Percentiles rank a stretch among this genome's conserved stretches.
These are phyloP conservation scores for Pholis gunnellus DNA, from an alignment of 2,113 vertebrate genomes.

Conservation along the genomic window DNA sequence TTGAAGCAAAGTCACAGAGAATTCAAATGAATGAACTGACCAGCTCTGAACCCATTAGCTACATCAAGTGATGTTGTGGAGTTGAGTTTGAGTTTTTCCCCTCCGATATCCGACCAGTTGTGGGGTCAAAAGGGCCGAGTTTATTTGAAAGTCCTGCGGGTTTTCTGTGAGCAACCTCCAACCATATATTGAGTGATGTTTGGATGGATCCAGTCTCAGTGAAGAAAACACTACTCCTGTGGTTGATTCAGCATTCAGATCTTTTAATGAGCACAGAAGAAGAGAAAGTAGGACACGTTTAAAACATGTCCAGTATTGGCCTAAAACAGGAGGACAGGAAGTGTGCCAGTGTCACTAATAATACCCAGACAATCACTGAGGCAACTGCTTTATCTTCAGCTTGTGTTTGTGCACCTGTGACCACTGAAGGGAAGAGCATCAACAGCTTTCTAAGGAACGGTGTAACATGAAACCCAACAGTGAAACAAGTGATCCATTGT, in stretches of 20 bases:
- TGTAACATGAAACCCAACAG: not conserved
- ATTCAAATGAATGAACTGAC: no score
- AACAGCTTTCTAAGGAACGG: not conserved
- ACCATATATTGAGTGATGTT: not conserved
- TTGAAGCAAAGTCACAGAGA: no score
- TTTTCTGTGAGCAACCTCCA: no score
- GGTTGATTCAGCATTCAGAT: not conserved
- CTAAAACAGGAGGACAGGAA: not conserved
- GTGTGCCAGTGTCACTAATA: not conserved
- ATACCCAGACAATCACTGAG: not conserved
- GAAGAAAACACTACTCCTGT: not conserved
- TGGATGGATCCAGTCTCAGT: not conserved
- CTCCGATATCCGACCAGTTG: no score
- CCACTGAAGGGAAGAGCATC: not conserved
- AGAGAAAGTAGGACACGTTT: not conserved
- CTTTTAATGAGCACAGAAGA: not conserved
- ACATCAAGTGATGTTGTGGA: no score
- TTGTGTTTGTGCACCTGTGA: not conserved
- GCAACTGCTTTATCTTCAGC: not conserved
- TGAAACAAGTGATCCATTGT: no score
- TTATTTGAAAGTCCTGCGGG: no score
- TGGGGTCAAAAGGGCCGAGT: no score
- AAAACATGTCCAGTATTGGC: not conserved
- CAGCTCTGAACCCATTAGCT: no score
- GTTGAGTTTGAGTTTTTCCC: no score